Base-by-base conservation (phyloP, 1,140 invertebrate species). In the Pinna nobilis region DNA sequence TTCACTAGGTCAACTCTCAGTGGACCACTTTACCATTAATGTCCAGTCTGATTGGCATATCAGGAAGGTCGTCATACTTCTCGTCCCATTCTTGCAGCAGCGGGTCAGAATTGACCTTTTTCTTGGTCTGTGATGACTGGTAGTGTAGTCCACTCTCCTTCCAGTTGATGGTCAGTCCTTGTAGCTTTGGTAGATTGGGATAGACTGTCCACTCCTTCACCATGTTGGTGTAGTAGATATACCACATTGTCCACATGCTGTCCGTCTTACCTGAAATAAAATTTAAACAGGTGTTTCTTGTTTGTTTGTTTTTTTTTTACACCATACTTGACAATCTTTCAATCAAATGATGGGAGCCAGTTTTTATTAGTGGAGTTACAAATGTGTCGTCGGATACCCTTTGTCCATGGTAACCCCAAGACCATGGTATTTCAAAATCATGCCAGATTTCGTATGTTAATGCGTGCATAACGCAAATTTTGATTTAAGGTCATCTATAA, bases 231-330 rank as follows among this genome's bases (percentile, higher is more conserved):
- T 78, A 76, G 50, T 82, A 78, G 5, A 82, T 81, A 65, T 82
- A 75, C 80, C 80, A 81, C 70, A 84, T 84, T 18, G 70, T 50
- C 82, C 82, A 84, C 79, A 84, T 81, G 0, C 60, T 55, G n/a
- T 77, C 47, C 0, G 67, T 55, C 18, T 55, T 76, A 3, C 74
- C 73, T 33, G 39, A 44, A 44, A 44, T n/a, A n/a, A n/a, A n/a
- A n/a, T n/a, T n/a, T n/a, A n/a, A n/a, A n/a, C n/a, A n/a, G n/a
- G n/a, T n/a, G n/a, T n/a, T n/a, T n/a, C n/a, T n/a, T n/a, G n/a
- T n/a, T n/a, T n/a, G n/a, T n/a, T n/a, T n/a, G n/a, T n/a, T n/a
- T n/a, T n/a, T n/a, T n/a, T n/a, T n/a, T n/a, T n/a, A n/a, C n/a
- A n/a, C n/a, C n/a, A n/a, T n/a, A n/a, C n/a, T n/a, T n/a, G n/a